Percentiles rank a stretch among this genome's conserved stretches.
Conservation (phyloP, 2,888 invertebrate species). For the Hirtodrosophila trivittata region DNA sequence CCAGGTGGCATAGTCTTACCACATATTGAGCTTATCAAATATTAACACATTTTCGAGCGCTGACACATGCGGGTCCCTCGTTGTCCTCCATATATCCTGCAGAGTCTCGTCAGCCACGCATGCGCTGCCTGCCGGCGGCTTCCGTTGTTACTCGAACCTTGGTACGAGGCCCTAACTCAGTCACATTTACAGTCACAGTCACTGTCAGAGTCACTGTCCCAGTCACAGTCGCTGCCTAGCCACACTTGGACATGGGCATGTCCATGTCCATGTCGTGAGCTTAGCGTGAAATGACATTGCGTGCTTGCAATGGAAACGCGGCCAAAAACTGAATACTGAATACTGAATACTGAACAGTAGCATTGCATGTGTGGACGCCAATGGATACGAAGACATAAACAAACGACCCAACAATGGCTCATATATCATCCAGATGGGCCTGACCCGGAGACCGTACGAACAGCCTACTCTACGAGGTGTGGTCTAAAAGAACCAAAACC, state of each 20-base stretch:
- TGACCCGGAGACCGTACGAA: constrained; percentile 7
- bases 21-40: constrained; percentile 78
- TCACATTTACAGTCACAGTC: constrained; percentile 11
- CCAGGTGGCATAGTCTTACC: no score
- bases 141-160: constrained; percentile 57
- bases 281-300: constrained; percentile 74
- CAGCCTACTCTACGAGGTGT: constrained; percentile 24
- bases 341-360: constrained; percentile 51
- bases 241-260: constrained; percentile 43
- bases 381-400: constrained; percentile 24
- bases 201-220: constrained; percentile 6
- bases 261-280: constrained; percentile 48
- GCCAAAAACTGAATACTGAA: constrained; percentile 37
- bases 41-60: constrained; percentile 76
- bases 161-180: neutral
- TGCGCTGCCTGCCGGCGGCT: constrained; percentile 51
- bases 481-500: neutral
- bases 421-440: constrained; percentile 48
- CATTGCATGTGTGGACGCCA: constrained; percentile 59
- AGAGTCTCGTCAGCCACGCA: neutral
- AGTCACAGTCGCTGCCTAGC: constrained; percentile 6
- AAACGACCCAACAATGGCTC: constrained; percentile 33
- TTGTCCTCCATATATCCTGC: neutral
- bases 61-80: constrained; percentile 59
- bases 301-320: constrained; percentile 57